These are phyloP conservation scores for Streblospio benedicti DNA, from an alignment of 1,140 invertebrate genomes.

Conservation along the genomic window DNA sequence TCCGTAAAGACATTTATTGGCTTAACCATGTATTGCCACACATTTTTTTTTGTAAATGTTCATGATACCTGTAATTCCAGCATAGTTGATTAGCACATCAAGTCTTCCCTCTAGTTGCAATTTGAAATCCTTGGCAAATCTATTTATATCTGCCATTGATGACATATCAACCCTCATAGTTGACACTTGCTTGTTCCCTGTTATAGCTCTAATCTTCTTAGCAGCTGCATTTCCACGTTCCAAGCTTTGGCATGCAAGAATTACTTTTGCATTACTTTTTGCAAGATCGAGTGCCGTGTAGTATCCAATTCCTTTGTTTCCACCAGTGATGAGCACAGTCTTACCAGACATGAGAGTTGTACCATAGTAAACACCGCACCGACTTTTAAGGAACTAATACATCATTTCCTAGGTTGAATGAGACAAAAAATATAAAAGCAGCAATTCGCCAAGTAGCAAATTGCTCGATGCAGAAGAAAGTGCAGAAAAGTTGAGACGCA, in stretches of 20 bases:
- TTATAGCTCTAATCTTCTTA: not conserved
- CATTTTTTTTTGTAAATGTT: too few species aligned
- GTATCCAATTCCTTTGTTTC: constrained; percentile 12
- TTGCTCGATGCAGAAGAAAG: too few species aligned
- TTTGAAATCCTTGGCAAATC: constrained; percentile 9
- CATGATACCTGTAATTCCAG: not conserved
- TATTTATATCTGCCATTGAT: constrained; percentile 8
- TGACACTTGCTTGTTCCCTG: not conserved
- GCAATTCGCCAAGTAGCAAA: too few species aligned
- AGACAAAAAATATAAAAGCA: too few species aligned
- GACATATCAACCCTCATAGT: constrained; percentile 10
- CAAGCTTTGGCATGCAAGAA: constrained; percentile 5
- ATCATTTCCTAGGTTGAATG: too few species aligned
- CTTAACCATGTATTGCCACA: too few species aligned
- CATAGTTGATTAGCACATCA: constrained; percentile 10
- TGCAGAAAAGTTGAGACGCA: too few species aligned
- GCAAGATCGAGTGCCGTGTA: constrained; percentile 7
- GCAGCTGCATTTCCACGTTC: not conserved
- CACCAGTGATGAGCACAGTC: constrained; percentile 6
- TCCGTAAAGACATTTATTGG: too few species aligned
- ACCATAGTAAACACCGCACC: too few species aligned
- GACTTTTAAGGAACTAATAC: too few species aligned
- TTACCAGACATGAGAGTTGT: constrained; percentile 8
- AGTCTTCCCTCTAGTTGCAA: constrained; percentile 2
- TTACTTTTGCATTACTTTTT: not conserved